Evolutionary conservation across 2,888 invertebrate genomes (phyloP), one percentile per base, ranked within the genome.

Genomic region (Drosophila helvetica): DNA sequence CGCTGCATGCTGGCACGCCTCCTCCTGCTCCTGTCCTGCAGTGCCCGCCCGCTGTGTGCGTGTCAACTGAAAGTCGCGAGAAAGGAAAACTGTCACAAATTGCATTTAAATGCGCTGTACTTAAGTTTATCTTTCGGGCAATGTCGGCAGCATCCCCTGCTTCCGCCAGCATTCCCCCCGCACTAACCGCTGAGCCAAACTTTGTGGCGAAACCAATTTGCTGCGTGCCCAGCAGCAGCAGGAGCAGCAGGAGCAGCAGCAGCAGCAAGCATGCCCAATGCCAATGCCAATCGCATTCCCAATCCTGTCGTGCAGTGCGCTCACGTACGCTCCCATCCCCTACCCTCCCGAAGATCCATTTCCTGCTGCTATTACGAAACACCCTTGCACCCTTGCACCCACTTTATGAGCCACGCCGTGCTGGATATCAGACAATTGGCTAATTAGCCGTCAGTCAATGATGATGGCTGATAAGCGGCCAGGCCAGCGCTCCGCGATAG

Each of bases 71-170:
- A 86, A 86, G 79, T 79, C 75, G 74, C 74, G 55, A 61, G 45
- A 51, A 72, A 58, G 58, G 58, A 67, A 79, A 76, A 82, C 65
- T 83, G 63, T 69, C 70, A 68, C 81, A 84, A 86, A 86, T 81
- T 84, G 79, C 86, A 86, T 86, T 76, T 84, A 76, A 81, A 79
- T 86, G 60, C 64, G 65, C 45, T 60, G 56, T 75, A 64, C 65
- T 79, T 62, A 50, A 66, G 69, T 65, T 84, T 67, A 70, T 74
- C 67, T 66, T 72, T 57, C 18, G 52, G 52, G 58, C 57, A 42
- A 61, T 69, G 27, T 61, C 62, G 43, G n/a, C 43, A 19, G 50
- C 6, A 4, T 38, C 19, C 52, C 33, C 25, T 7, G 25, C 25
- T 25, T 7, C 7, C 25, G 7, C 25, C 25, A 7, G 25, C 27